Evolutionary conservation across 2,888 invertebrate genomes (phyloP), one percentile per base, ranked within the genome.

Genomic region (Apoderus coryli): DNA sequence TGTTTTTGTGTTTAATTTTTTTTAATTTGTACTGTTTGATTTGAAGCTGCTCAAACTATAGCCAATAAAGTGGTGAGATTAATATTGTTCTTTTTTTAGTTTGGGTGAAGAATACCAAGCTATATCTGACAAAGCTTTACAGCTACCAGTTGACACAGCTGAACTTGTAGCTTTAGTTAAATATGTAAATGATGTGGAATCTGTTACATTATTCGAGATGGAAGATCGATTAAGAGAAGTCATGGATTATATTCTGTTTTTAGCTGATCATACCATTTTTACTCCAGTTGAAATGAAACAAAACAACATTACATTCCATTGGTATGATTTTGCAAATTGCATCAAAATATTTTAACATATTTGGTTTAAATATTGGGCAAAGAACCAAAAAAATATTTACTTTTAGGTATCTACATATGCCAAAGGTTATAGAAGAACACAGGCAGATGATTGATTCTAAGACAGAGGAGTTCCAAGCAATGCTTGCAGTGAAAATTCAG

Each of bases 231-330:
- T 92, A 5, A 67, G 67, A 34, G 63, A 50, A 34, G 67, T 72
- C 4, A 61, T 82, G 65, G 60, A 63, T 32, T 80, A 82, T 47
- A 78, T 92, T 28, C 57, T 78, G 27, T 90, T 89, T 59, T 61
- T 93, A 5, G 76, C 84, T 4, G 88, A 92, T 55, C 80, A 84
- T 48, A 74, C 76, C 0, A 61, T 66, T 4, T 76, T 86, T 44
- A 75, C 82, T 0, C 78, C 86, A 0, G 63, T 82, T 3, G 88
- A 93, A 59, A 76, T 92, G 49, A 82, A 89, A 47, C 77, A 82
- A 22, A 92, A 90, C 52, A 82, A 81, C 42, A 77, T 77, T 43
- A 76, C 85, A 0, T 88, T 85, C 48, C 77, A 82, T 50, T 90
- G 88, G 89, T 67, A 50, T n/a, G n/a, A n/a, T n/a, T n/a, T n/a